Evolutionary conservation across 2,888 invertebrate genomes (phyloP).

Genomic region (Hirtodrosophila confusa): DNA sequence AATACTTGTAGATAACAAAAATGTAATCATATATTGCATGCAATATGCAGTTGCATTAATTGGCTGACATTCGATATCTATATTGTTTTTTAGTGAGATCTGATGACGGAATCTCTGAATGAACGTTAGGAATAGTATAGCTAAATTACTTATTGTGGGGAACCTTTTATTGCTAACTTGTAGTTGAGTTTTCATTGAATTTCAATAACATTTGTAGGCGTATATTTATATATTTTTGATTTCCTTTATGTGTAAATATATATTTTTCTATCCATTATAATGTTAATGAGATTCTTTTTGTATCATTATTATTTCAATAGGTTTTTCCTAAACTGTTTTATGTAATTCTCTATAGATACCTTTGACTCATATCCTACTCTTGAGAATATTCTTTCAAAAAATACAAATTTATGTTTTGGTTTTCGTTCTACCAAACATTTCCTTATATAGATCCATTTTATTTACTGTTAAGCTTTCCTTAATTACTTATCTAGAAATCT

Average conservation of each 20-base stretch:
- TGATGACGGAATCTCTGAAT: constrained; percentile 5
- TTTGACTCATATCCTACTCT: too few species aligned
- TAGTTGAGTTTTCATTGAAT: background rate
- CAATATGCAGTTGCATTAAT: constrained; percentile 11
- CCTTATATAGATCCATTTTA: too few species aligned
- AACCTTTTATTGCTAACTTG: background rate
- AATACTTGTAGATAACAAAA: constrained; percentile 4
- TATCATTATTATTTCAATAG: too few species aligned
- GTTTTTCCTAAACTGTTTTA: too few species aligned
- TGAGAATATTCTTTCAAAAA: too few species aligned
- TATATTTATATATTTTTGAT: background rate
- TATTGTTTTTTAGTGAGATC: constrained; percentile 3
- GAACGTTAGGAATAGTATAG: background rate
- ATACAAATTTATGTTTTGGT: too few species aligned
- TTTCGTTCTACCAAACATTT: too few species aligned
- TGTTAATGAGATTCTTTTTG: too few species aligned
- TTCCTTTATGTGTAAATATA: background rate
- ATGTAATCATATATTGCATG: constrained; percentile 40
- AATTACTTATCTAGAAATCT: too few species aligned
- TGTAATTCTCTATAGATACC: too few species aligned
- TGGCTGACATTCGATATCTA: constrained; percentile 7
- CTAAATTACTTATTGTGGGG: background rate
- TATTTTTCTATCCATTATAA: too few species aligned
- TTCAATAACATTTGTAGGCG: background rate
- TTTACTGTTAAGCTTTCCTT: too few species aligned